Evolutionary conservation across 2,888 invertebrate genomes (phyloP).

Genomic region (Tinea pellionella): DNA sequence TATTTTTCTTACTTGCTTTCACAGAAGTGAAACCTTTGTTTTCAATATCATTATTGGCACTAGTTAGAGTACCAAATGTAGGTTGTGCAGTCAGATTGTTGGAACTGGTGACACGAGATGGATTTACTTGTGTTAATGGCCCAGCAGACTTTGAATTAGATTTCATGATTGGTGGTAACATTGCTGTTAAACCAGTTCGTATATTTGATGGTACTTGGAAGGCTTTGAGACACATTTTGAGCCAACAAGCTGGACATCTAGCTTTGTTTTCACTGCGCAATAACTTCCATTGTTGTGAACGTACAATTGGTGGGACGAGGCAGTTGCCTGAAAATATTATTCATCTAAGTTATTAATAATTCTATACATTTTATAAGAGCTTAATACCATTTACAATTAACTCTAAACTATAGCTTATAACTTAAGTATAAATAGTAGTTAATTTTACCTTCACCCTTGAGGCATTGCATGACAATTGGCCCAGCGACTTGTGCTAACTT

Average conservation of each 20-base stretch:
- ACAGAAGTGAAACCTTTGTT: slow-evolving; percentile 44
- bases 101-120: slow-evolving; percentile 35
- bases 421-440: too few species aligned
- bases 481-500: slow-evolving; percentile 68
- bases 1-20: slow-evolving; percentile 39
- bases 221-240: slow-evolving; percentile 83
- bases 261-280: slow-evolving; percentile 77
- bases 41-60: slow-evolving; percentile 35
- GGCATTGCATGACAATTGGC: slow-evolving; percentile 72
- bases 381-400: too few species aligned
- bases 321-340: slow-evolving; percentile 69
- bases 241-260: slow-evolving; percentile 88
- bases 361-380: too few species aligned
- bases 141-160: slow-evolving; percentile 28
- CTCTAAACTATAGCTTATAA: too few species aligned
- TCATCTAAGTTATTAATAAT: too few species aligned
- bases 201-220: slow-evolving; percentile 81
- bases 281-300: slow-evolving; percentile 78
- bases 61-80: slow-evolving; percentile 32
- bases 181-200: slow-evolving; percentile 73
- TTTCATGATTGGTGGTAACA: slow-evolving; percentile 76
- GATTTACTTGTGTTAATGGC: slow-evolving; percentile 35
- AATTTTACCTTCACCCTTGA: slow-evolving; percentile 72
- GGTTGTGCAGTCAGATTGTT: slow-evolving; percentile 32
- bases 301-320: slow-evolving; percentile 76